Base-by-base conservation (phyloP, 2,888 invertebrate genomes). In the Rutpela maculata region DNA sequence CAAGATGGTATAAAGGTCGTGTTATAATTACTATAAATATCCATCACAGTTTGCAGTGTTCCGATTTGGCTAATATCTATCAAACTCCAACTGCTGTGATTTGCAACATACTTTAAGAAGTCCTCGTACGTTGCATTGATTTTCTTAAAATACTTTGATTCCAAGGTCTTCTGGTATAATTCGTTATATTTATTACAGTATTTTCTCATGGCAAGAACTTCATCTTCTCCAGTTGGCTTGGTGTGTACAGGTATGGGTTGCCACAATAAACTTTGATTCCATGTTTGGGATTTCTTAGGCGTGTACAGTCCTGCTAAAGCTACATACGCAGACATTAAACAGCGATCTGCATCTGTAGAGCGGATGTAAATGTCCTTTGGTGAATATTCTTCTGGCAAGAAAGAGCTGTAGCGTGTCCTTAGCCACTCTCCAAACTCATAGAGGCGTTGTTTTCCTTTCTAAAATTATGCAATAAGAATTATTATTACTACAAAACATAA, bases 281-380 rank as follows among this genome's bases (percentile, higher is more conserved):
- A 96, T 0, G 91, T 78, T 83, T 94, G 91, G 2, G 90, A 88
- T 0, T 89, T 91, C 4, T 84, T 83, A 0, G 95, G 95, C 5
- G 95, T 94, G 88, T 93, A 96, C 70, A 96, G 87, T 0, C 95
- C 96, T 71, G 97, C 96, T 79, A 97, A 91, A 88, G 96, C 94
- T 0, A 94, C 92, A 86, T 94, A 92, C 0, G 96, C 98, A 75
- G 97, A 97, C 95, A 97, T 97, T 10, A 98, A 90, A 0, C 98
- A 97, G 26, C 98, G 93, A 89, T 98, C 97, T 17, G 95, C 94
- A 90, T 98, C 96, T 0, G 98, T 97, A 65, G 97, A 95, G 69
- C 92, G 90, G 1, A 95, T 90, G 84, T 90, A 91, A 50, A 95
- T 91, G 86, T 94, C 91, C 35, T 91, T 90, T 65, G 89, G 90